Conservation (phyloP, 2,888 invertebrate species). For the Drosophila cognata region DNA sequence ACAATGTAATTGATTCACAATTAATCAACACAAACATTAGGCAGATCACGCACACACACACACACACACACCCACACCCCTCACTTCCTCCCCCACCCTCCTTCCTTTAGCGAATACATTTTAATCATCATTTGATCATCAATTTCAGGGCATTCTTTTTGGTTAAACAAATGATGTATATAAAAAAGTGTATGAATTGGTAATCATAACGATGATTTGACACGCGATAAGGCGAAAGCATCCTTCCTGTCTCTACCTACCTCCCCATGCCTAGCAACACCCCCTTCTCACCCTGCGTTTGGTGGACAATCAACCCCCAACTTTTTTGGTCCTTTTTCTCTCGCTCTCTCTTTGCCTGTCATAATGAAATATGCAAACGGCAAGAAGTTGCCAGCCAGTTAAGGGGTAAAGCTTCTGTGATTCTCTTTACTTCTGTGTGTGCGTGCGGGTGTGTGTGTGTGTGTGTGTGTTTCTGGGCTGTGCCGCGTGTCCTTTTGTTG, state of each 20-base stretch:
- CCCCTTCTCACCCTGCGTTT: slow-evolving; percentile 1
- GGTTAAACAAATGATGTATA: slow-evolving; percentile 53
- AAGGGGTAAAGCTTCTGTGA: slow-evolving; percentile 4
- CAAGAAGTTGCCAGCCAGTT: slow-evolving; percentile 44
- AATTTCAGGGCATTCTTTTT: slow-evolving; percentile 63
- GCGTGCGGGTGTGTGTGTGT: neutral
- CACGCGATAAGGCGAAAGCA: slow-evolving; percentile 76
- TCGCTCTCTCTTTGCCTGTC: slow-evolving; percentile 42
- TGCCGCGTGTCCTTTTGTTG: slow-evolving; percentile 68
- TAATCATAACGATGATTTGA: slow-evolving; percentile 82
- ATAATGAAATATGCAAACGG: slow-evolving; percentile 77
- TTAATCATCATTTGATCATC: slow-evolving; percentile 82
- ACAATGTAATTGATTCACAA: slow-evolving; percentile 77
- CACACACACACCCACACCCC: neutral
- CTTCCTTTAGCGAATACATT: slow-evolving; percentile 60
- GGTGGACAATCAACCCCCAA: slow-evolving; percentile 16
- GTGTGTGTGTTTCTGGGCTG: slow-evolving; percentile 2
- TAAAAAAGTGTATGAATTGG: slow-evolving; percentile 24
- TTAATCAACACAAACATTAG: slow-evolving; percentile 77
- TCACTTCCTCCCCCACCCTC: neutral
- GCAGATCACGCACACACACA: slow-evolving; percentile 23
- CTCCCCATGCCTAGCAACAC: slow-evolving; percentile 26
- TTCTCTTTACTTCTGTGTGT: slow-evolving; percentile 4
- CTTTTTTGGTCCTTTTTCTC: neutral
- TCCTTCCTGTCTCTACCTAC: slow-evolving; percentile 25